Evolutionary conservation across 1,140 invertebrate species (phyloP).

Genomic region (Penaeus japonicus): DNA sequence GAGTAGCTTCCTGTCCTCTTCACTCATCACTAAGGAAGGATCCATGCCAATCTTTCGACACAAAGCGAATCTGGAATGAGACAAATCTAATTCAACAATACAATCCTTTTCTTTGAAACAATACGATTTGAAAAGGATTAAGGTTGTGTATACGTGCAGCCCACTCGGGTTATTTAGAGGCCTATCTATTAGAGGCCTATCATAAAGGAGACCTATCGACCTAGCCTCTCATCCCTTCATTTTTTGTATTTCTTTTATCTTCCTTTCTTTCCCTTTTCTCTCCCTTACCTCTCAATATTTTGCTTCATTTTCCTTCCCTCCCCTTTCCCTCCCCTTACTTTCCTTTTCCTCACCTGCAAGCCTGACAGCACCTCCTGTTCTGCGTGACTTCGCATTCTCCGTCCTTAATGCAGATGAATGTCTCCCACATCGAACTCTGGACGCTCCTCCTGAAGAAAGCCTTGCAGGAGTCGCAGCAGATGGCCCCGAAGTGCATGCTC

Average conservation of each 20-base stretch:
- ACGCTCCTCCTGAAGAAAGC: conserved; percentile 63
- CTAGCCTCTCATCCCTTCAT: too few species aligned
- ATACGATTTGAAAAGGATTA: too few species aligned
- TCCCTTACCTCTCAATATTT: neutral
- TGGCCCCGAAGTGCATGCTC: conserved; percentile 60
- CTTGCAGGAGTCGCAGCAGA: conserved; percentile 62
- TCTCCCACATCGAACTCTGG: conserved; percentile 61
- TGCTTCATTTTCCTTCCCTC: neutral
- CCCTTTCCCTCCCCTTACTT: too few species aligned
- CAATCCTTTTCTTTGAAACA: neutral
- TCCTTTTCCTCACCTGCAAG: conserved; percentile 53
- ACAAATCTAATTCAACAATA: neutral
- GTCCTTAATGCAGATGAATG: conserved; percentile 61
- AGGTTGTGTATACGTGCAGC: too few species aligned
- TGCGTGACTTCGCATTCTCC: conserved; percentile 62
- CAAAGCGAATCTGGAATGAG: neutral
- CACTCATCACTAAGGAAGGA: conserved; percentile 29
- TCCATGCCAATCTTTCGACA: conserved; percentile 27
- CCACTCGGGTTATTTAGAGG: too few species aligned
- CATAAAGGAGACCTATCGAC: too few species aligned
- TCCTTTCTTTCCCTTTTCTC: neutral
- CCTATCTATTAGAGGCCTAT: too few species aligned
- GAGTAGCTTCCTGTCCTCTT: conserved; percentile 13
- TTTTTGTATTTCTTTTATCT: too few species aligned
- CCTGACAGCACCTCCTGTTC: conserved; percentile 61